Base-by-base conservation (phyloP, 2,113 vertebrate species). In the Gymnorhina tibicen region DNA sequence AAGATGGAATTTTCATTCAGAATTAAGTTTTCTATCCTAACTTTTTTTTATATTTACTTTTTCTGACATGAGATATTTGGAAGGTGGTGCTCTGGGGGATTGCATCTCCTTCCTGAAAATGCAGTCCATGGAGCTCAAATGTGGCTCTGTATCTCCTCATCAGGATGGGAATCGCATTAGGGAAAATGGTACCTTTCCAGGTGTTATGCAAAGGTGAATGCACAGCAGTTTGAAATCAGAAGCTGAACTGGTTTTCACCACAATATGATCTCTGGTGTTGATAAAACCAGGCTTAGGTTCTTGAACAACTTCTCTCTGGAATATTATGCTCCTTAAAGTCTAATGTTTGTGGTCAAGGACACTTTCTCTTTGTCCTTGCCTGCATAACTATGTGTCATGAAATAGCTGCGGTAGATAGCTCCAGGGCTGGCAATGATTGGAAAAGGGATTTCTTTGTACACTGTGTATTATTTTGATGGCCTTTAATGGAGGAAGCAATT, bases 151-250 rank as follows among this genome's bases (percentile, higher is more conserved):
- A 7, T 58, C 19, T 53, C 23, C 62, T 18, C 19, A 42, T 53
- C 30, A 8, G 53, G 28, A 19, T 63, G 64, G 76, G 23, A 55
- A 39, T 5, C 19, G 4, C 7, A 3, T 44, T 37, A 53, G 56
- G 27, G 11, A 7, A 35, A 16, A 9, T 0, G 1, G 8, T 10
- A 13, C 42, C 35, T 77, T 84, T 32, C 1, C 16, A 10, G 15
- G 5, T 63, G 21, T 42, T 60, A 10, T 1, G 7, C 39, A 27
- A 13, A 85, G 21, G 44, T 63, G 56, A 47, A 72, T 73, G 44
- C 27, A 55, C 21, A 67, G 33, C 39, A 72, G 1, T 78, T 24
- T 16, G 58, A 56, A 49, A 26, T 22, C 1, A 1, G n/a, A 67
- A 75, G 12, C 32, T 82, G 37, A 39, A 56, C 41, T 19, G 16